Percentiles rank a stretch among this genome's conserved stretches.
These are phyloP conservation scores for Lepidurus arcticus DNA, from an alignment of 1,140 invertebrate genomes.

Conservation along the genomic window DNA sequence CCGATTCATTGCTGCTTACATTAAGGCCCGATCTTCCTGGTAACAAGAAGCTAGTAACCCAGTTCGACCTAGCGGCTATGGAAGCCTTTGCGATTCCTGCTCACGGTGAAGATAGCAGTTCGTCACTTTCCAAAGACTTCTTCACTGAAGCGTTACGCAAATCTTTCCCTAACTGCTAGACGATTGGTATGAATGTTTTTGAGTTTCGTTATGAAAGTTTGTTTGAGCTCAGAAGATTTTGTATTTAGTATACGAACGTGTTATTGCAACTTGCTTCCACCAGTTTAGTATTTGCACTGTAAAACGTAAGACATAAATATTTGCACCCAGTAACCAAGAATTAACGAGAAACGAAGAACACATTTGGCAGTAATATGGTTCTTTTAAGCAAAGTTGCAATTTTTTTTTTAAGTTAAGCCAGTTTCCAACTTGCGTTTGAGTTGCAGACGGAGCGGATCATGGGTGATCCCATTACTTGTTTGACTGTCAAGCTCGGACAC, in stretches of 20 bases:
- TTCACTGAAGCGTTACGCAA: neutral
- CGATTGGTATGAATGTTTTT: neutral
- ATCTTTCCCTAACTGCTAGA: neutral
- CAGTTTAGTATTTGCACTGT: slow-evolving; percentile 1
- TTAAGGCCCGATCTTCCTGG: neutral
- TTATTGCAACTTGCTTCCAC: neutral
- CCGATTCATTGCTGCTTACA: neutral
- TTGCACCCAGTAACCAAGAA: neutral
- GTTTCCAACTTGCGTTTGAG: neutral
- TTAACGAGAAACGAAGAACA: neutral
- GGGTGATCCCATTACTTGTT: neutral
- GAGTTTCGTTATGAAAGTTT: neutral
- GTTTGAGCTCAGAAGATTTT: neutral
- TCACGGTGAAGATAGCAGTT: neutral
- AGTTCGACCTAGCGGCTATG: neutral
- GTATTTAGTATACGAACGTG: neutral
- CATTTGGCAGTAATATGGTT: neutral
- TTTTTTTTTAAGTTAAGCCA: neutral
- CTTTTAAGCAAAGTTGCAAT: neutral
- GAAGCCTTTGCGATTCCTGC: neutral
- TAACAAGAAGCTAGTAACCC: neutral
- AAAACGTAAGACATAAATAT: neutral
- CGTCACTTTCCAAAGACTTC: neutral
- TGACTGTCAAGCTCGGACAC: neutral
- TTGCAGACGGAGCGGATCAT: neutral